Evolutionary conservation across 2,797 vertebrate genomes (phyloP), one percentile per base, ranked within the genome.

Genomic region (Arrhamphus sclerolepis): DNA sequence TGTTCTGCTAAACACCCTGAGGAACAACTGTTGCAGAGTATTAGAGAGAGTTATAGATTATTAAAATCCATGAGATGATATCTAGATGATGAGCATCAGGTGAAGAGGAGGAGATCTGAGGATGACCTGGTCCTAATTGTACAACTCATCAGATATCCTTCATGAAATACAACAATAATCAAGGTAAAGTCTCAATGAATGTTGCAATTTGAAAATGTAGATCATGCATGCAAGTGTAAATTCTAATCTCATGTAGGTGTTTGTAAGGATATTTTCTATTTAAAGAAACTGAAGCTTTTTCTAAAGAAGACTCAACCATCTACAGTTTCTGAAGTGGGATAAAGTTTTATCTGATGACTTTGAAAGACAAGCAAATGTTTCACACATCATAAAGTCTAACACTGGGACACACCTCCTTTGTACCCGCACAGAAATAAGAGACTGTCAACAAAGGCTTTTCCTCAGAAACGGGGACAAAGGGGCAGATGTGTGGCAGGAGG

Each of bases 111-210:
- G 43, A 63, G 43, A 55, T 62, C 49, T 52, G 24, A 59, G 28
- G 20, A 51, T 56, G 49, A 18, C 7, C 7, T 42, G 31, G 18
- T 65, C 1, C 29, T 7, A 28, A 52, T 61, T 46, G 60, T 52
- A 62, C 41, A 52, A 38, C 22, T 62, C 39, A 49, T n/a, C 64
- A 62, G 24, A 31, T 6, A 59, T 34, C 22, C 9, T 1, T 67
- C 57, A 75, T 70, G 69, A 62, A 75, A 47, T 19, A 26, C 43
- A 44, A 38, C 63, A 50, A 42, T 11, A 38, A 11, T 19, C 38
- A 80, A 87, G 89, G 90, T 91, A 89, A 87, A 58, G 42, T 57
- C 31, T 34, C 51, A 2, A 63, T 3, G 5, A 47, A 6, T 24
- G 16, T n/a, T 11, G 6, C 38, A 1, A 44, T 46, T 52, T 57